Evolutionary conservation across 1,140 invertebrate genomes (phyloP), one percentile per base, ranked within the genome.

Genomic region (Trachymyrmex septentrionalis): DNA sequence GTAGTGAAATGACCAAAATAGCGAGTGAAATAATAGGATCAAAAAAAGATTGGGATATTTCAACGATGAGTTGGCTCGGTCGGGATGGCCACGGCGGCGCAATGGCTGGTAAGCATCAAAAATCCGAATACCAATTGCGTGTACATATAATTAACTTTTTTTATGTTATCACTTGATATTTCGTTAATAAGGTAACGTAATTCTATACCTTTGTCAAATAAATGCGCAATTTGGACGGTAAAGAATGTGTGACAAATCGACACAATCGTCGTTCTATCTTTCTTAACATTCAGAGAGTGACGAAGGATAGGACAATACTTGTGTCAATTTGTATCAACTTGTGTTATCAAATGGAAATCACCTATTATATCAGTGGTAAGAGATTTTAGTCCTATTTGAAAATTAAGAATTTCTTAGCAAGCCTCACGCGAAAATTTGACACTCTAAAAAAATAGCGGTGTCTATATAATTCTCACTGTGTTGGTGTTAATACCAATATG

Each of bases 101-200:
- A 21, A 67, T 67, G 64, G 64, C 64, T 21, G 64, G 64, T 67
- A 44, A 67, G 34, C 44, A 21, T 6, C 9, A 7, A 66, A 66
- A 34, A 38, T 38, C 19, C 1, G 7, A 38, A 1, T 12, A 66
- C 30, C 7, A 34, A 64, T 34, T 30, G 61, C 61, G 2, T 30
- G 9, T n/a, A 6, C 27, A 38, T 44, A 10, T 34, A n/a, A 44
- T 67, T 67, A 21, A 21, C 19, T 21, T 66, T 34, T 34, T n/a
- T n/a, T 66, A n/a, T n/a, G 10, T 66, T 38, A 66, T 66, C 24
- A n/a, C 3, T 38, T 1, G 63, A 66, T n/a, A 38, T 0, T 7
- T n/a, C 3, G 38, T 30, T 30, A 6, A 59, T 44, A 44, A 44
- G 10, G 21, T 12, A 59, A 59, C 21, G 10, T 30, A 19, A 63